Evolutionary conservation across 1,140 invertebrate species (phyloP), one percentile per base, ranked within the genome.

Genomic region (Xylocopa sonorina): DNA sequence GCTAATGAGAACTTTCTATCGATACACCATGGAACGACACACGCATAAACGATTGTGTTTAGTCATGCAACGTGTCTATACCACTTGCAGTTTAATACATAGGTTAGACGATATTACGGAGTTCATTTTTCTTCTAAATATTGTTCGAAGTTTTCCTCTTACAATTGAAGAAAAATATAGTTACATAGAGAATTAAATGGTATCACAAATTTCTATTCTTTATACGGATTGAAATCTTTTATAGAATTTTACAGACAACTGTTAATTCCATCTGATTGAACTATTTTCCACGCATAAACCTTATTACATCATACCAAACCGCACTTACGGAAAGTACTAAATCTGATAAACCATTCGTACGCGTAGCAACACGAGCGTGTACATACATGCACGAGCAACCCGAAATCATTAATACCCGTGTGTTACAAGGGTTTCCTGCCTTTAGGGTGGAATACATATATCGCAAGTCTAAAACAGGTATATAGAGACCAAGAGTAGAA

Each of bases 1-100:
- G 69, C 69, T 63, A 73, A 78, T 72, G 68, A 58, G 41, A 64
- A 53, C 38, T 73, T 73, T 73, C 41, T 73, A 78, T 53, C 67
- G 46, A 73, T 69, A n/a, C 41, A 43, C 34, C 12, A 16, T 57
- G 18, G n/a, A 29, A 68, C 32, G n/a, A 57, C 53, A 78, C 29
- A 53, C 46, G 57, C 29, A 24, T 55, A 57, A 21, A 21, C 27
- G 53, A 38, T 78, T 57, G 58, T 46, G 46, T 73, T 69, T 46
- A 41, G 38, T 63, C 74, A 60, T 63, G 46, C 63, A 69, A 77
- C 53, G 29, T 62, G 27, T 58, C 72, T 50, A 16, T 55, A n/a
- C 46, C 7, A 12, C 6, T 51, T 60, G 24, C 29, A 29, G 12
- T 69, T 16, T 29, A 43, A 41, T 43, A n/a, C 51, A 24, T 29